A percentile compares a stretch with the other conserved stretches of the same genome.
These are phyloP conservation scores for Collichthys lucidus DNA, from an alignment of 2,113 vertebrate species.

Conservation along the genomic window DNA sequence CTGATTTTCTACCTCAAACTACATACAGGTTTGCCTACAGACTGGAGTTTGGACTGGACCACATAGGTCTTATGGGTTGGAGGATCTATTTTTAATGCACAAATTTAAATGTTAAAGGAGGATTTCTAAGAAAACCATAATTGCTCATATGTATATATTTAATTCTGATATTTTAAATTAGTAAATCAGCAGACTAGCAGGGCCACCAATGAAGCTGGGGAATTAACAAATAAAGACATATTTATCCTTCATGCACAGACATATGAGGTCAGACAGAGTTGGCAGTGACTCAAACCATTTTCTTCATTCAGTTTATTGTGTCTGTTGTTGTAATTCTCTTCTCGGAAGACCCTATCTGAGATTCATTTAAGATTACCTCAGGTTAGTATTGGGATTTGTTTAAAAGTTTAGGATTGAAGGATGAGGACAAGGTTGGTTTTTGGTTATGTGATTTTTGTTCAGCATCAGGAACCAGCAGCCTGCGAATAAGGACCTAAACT, in stretches of 20 bases:
- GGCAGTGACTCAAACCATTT: constrained; percentile 28
- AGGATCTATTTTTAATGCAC: not conserved
- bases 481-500: not conserved
- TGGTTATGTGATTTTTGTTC: not conserved
- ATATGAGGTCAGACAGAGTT: not conserved
- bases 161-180: not conserved
- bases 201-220: not conserved
- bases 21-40: not conserved
- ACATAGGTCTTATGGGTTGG: too few relatives aligned
- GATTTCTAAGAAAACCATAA: not conserved
- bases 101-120: not conserved
- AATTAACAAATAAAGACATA: not conserved
- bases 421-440: not conserved
- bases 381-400: not conserved
- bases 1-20: not conserved
- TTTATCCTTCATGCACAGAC: not conserved
- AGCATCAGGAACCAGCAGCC: not conserved
- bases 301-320: too few relatives aligned
- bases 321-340: too few relatives aligned
- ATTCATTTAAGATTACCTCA: not conserved
- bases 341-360: not conserved
- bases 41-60: not conserved
- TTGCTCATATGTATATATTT: too few relatives aligned
- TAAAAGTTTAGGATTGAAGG: not conserved
- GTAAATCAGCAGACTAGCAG: not conserved